Evolutionary conservation across 2,797 vertebrate species (phyloP).

Genomic region (Spea hammondii): DNA sequence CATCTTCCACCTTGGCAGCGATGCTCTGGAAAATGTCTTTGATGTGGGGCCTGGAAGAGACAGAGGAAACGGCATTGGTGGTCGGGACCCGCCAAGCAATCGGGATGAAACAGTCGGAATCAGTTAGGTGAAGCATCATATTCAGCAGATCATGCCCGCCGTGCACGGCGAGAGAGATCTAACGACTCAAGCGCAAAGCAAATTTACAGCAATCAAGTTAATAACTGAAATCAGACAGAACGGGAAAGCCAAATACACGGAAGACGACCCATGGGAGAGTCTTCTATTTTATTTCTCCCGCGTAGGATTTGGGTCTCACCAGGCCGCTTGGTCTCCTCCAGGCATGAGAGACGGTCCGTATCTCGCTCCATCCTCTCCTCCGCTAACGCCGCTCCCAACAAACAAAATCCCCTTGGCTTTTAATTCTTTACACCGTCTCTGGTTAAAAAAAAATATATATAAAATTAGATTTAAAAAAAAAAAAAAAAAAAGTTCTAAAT

Average conservation of each 20-base stretch:
- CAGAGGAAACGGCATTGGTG: too few relatives aligned
- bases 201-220: not conserved
- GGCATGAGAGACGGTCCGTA: slow-evolving; percentile 96
- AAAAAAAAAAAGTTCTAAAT: too few relatives aligned
- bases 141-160: too few relatives aligned
- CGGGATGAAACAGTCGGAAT: too few relatives aligned
- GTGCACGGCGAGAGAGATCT: too few relatives aligned
- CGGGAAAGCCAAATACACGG: not conserved
- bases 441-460: not conserved
- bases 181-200: not conserved
- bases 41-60: slow-evolving; percentile 83
- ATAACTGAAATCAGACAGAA: too few relatives aligned
- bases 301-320: slow-evolving; percentile 64
- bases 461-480: too few relatives aligned
- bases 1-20: slow-evolving; percentile 92
- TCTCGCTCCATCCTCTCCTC: slow-evolving; percentile 93
- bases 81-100: too few relatives aligned
- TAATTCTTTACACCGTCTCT: slow-evolving; percentile 89
- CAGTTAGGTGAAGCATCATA: too few relatives aligned
- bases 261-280: too few relatives aligned
- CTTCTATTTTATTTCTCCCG: too few relatives aligned
- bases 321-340: slow-evolving; percentile 92
- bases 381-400: slow-evolving; percentile 95
- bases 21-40: slow-evolving; percentile 96
- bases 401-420: slow-evolving; percentile 85